phyloP scores from a whole-genome alignment of 2,113 vertebrate genomes.

The Aplodontia rufa region DNA sequence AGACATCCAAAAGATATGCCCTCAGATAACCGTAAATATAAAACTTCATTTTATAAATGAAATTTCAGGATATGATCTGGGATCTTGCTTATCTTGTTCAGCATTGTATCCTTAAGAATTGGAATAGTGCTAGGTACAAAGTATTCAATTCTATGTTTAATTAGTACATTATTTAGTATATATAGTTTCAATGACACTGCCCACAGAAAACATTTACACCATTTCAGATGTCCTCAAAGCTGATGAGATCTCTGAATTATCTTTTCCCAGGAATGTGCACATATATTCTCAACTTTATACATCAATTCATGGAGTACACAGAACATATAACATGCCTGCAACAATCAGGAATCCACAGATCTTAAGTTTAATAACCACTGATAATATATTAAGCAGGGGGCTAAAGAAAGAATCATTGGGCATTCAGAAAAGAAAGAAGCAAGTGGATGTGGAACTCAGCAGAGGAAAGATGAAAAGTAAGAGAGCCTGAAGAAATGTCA shows the following conservation, averaged over 20 bases:
- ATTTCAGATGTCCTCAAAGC: background rate
- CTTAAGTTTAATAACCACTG: background rate
- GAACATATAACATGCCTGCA: background rate
- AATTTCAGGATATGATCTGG: background rate
- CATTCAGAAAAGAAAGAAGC: background rate
- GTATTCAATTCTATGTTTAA: background rate
- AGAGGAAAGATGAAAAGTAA: background rate
- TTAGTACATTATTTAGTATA: background rate
- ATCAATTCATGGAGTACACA: background rate
- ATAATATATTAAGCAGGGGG: background rate
- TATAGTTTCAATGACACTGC: no score
- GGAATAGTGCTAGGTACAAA: background rate
- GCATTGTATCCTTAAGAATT: constrained; percentile 10
- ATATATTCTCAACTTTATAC: background rate
- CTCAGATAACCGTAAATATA: background rate
- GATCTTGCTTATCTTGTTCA: background rate
- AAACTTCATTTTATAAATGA: background rate
- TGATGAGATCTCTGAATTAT: background rate
- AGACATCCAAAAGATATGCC: background rate
- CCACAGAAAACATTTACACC: background rate
- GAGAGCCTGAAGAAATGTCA: background rate
- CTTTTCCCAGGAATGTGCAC: background rate
- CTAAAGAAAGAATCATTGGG: background rate
- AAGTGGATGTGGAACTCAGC: background rate
- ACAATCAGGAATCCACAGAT: background rate